Evolutionary conservation across 2,888 invertebrate genomes (phyloP), one percentile per base, ranked within the genome.

Genomic region (Hirtodrosophila confusa): DNA sequence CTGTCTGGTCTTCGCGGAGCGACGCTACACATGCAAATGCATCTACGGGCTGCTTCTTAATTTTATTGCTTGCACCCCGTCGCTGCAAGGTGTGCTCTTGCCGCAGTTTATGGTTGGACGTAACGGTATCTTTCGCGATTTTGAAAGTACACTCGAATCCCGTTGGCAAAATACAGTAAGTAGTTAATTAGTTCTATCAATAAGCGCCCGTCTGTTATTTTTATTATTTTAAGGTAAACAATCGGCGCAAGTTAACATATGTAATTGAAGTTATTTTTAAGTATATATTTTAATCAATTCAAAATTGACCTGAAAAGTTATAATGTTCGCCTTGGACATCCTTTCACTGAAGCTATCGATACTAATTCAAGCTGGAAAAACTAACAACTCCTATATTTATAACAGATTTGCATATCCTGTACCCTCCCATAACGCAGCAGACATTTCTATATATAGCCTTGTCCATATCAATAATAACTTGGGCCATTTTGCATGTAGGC

Each of bases 91-190:
- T 36, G 64, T 95, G 75, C 83, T 93, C 64, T 55, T 66, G 9
- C 93, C 95, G 0, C 95, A 96, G 78, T 97, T 95, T 86, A 92
- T 97, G 51, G 94, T 96, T 0, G 97, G 97, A 0, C 78, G 86
- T 1, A 86, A 84, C 27, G 12, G 49, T 5, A 71, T 91, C 2
- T 17, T 69, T 0, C 73, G 72, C 7, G 73, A 86, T 1, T 86
- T 91, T 24, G 89, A 90, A 2, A 57, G 8, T 6, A n/a, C 88
- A 3, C 75, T 92, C 10, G 89, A 90, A 27, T 39, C 69, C 0
- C 90, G 90, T 56, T 89, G 89, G 84, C 80, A 79, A 7, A 85
- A 72, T 11, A 56, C 78, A 48, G 91, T 91, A 56, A 68, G 73
- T 39, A 27, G 1, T 6, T 7, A 12, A 11, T 31, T 24, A 48